Percentiles rank a stretch among this genome's conserved stretches.
Evolutionary conservation across 2,888 invertebrate genomes (phyloP).

Genomic region (Acrobasis suavella): DNA sequence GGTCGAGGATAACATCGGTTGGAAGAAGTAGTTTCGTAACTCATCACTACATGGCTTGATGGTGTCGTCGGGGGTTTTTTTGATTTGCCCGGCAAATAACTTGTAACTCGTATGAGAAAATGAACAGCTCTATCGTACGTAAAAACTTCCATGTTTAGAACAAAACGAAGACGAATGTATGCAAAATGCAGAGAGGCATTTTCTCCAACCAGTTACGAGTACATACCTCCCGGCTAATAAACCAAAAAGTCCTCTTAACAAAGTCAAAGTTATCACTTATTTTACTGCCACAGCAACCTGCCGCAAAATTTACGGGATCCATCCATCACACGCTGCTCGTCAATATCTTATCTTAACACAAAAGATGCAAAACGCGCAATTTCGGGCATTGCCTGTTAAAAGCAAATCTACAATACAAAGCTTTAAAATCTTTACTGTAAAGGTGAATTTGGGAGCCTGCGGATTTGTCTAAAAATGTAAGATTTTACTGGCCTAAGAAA

Average conservation of each 20-base stretch:
- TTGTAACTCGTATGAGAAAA: too few relatives aligned
- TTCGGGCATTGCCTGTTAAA: conserved; percentile 4
- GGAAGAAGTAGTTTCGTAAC: too few relatives aligned
- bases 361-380: conserved; percentile 2
- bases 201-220: too few relatives aligned
- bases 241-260: not conserved
- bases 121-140: too few relatives aligned
- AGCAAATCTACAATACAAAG: not conserved
- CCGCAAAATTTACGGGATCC: not conserved
- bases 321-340: conserved; percentile 6
- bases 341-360: conserved; percentile 12
- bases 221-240: not conserved
- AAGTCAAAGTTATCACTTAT: conserved; percentile 1
- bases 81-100: too few relatives aligned
- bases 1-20: too few relatives aligned
- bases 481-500: not conserved
- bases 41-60: too few relatives aligned
- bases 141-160: too few relatives aligned
- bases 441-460: not conserved
- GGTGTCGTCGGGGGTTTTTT: too few relatives aligned
- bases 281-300: not conserved
- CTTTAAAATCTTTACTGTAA: not conserved
- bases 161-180: too few relatives aligned
- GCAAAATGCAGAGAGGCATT: too few relatives aligned
- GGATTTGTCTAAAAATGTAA: not conserved